Evolutionary conservation across 1,140 invertebrate species (phyloP).

Genomic region (Drosophila orosa): DNA sequence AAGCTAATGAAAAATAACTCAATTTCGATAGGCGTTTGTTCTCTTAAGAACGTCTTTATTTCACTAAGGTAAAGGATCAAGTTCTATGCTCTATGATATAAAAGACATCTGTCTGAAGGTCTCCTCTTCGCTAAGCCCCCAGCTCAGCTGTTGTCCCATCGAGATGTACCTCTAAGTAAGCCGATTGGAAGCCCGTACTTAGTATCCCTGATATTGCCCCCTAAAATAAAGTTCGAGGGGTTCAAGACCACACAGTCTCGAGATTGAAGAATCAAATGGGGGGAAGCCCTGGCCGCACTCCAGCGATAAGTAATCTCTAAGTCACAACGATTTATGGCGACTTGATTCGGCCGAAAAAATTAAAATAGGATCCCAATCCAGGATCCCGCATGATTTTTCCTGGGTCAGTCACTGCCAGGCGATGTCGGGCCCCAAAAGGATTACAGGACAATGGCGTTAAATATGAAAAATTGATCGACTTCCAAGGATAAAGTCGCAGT

Average conservation of each 20-base stretch:
- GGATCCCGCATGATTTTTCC: conserved; percentile 63
- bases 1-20: not conserved
- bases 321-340: conserved; percentile 66
- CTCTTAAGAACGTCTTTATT: not conserved
- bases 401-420: not conserved
- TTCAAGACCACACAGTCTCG: conserved; percentile 41
- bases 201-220: not conserved
- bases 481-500: conserved; percentile 72
- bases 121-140: conserved; percentile 2
- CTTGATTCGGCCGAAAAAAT: conserved; percentile 61
- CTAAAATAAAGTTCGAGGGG: not conserved
- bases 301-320: conserved; percentile 63
- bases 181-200: conserved; percentile 27
- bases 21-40: not conserved
- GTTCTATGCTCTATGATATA: not conserved
- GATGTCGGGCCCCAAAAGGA: conserved; percentile 48
- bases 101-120: not conserved
- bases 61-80: not conserved
- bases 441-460: conserved; percentile 69
- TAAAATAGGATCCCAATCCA: not conserved
- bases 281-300: not conserved
- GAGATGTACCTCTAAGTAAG: conserved; percentile 7
- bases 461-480: conserved; percentile 70
- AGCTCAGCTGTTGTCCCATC: conserved; percentile 10
- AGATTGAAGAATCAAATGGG: not conserved